phyloP scores from a whole-genome alignment of 2,113 vertebrate genomes.

The Mesembrinibis cayennensis region DNA sequence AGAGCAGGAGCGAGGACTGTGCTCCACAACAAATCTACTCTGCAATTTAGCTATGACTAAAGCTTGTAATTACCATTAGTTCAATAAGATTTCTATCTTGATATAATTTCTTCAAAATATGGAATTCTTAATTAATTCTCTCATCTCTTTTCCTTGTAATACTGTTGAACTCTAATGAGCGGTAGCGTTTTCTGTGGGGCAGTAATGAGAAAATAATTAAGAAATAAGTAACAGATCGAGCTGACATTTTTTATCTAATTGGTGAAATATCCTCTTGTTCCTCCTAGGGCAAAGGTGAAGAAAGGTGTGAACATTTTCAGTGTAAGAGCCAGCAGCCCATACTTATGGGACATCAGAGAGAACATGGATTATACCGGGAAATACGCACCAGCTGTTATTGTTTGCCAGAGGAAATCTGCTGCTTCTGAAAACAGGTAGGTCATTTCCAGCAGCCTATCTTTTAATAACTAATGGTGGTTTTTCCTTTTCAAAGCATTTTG shows the following conservation, averaged over 20 bases:
- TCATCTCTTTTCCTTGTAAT: background rate
- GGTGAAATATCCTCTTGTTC: background rate
- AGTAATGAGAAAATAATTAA: background rate
- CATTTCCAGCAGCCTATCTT: background rate
- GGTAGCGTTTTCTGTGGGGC: background rate
- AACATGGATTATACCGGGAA: slow-evolving; percentile 74
- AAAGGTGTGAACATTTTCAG: slow-evolving; percentile 82
- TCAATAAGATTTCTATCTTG: background rate
- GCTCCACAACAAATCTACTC: background rate
- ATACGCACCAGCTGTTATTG: slow-evolving; percentile 76
- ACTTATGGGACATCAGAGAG: slow-evolving; percentile 84
- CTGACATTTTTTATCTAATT: background rate
- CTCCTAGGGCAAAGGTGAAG: slow-evolving; percentile 84
- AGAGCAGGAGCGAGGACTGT: background rate
- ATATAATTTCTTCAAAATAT: background rate
- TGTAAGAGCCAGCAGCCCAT: slow-evolving; percentile 82
- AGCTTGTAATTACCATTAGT: background rate
- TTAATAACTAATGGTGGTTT: rapidly evolving
- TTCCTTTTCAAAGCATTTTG: background rate
- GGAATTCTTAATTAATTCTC: background rate
- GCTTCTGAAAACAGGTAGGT: slow-evolving; percentile 77
- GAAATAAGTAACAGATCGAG: background rate
- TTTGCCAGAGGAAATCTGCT: slow-evolving; percentile 80
- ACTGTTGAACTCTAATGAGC: background rate
- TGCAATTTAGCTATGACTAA: background rate